Evolutionary conservation across 2,888 invertebrate species (phyloP).

Genomic region (Phengaris alcon): DNA sequence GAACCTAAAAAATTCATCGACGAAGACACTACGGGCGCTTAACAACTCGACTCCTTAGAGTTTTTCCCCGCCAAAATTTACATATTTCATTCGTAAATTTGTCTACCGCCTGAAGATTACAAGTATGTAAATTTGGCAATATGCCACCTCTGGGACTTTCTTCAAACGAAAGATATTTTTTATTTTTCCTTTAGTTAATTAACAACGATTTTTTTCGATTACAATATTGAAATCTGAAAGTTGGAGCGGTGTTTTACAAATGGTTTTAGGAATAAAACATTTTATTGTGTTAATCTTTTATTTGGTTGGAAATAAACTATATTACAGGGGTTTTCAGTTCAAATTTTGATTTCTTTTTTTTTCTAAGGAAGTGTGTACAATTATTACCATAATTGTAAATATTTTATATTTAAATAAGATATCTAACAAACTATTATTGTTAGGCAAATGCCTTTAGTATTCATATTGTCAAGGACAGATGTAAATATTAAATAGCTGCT

Average conservation of each 20-base stretch:
- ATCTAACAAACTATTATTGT: neutral
- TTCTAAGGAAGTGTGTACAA: neutral
- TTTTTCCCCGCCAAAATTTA: conserved; percentile 56
- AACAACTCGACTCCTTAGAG: conserved; percentile 25
- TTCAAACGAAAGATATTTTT: conserved; percentile 33
- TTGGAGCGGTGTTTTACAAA: neutral
- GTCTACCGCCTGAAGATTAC: conserved; percentile 54
- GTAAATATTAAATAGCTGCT: conserved; percentile 21
- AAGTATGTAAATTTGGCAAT: conserved; percentile 60
- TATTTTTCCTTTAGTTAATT: conserved; percentile 35
- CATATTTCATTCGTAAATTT: conserved; percentile 64
- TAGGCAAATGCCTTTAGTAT: neutral
- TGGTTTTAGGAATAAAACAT: neutral
- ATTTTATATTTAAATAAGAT: neutral
- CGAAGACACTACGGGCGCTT: conserved; percentile 40
- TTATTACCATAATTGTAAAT: neutral
- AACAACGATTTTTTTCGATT: conserved; percentile 30
- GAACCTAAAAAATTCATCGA: conserved; percentile 63
- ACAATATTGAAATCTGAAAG: conserved; percentile 22
- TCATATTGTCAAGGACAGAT: conserved; percentile 23
- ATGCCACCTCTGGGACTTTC: conserved; percentile 46
- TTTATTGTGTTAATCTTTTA: neutral
- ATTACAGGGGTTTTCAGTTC: neutral
- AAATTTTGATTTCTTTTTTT: neutral
- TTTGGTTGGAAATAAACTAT: neutral